A percentile compares a stretch with the other conserved stretches of the same genome.
These are phyloP conservation scores for Malthinus flaveolus DNA, from an alignment of 2,888 invertebrate genomes.

Conservation along the genomic window DNA sequence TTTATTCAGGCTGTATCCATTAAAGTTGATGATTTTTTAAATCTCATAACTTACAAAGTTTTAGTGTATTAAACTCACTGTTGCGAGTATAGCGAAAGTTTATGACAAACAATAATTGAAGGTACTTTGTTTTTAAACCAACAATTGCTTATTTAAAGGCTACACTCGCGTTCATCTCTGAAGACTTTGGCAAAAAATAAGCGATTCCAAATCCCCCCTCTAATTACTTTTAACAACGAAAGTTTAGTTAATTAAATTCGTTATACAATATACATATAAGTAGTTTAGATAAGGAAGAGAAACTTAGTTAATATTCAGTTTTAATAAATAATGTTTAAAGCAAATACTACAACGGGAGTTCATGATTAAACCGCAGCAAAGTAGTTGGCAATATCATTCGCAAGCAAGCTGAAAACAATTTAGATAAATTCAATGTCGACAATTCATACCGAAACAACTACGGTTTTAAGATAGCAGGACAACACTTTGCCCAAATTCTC, in stretches of 20 bases:
- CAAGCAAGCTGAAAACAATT: slow-evolving; percentile 43
- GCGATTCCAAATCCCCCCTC: too few species aligned
- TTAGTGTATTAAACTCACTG: slow-evolving; percentile 24
- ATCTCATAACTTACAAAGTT: slow-evolving; percentile 25
- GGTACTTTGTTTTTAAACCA: slow-evolving; percentile 8
- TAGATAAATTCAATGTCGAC: slow-evolving; percentile 49
- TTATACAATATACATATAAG: not conserved
- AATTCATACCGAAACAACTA: slow-evolving; percentile 45
- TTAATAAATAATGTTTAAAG: slow-evolving; percentile 6
- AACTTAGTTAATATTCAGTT: slow-evolving; percentile 5
- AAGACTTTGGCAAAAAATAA: not conserved
- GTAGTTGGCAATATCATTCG: slow-evolving; percentile 30
- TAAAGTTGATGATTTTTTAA: slow-evolving; percentile 31
- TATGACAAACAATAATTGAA: slow-evolving; percentile 12
- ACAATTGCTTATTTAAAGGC: slow-evolving; percentile 7
- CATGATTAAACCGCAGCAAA: slow-evolving; percentile 27
- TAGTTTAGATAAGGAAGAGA: slow-evolving; percentile 5
- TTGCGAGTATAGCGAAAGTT: slow-evolving; percentile 9
- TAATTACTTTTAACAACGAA: not conserved
- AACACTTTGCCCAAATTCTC: slow-evolving; percentile 32
- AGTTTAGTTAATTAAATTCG: slow-evolving; percentile 2
- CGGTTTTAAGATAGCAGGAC: slow-evolving; percentile 39
- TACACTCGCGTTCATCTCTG: not conserved
- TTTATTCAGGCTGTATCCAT: slow-evolving; percentile 30
- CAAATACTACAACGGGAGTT: slow-evolving; percentile 16